Conservation (phyloP, 2,113 vertebrate genomes). For the Pyrgilauda ruficollis region DNA sequence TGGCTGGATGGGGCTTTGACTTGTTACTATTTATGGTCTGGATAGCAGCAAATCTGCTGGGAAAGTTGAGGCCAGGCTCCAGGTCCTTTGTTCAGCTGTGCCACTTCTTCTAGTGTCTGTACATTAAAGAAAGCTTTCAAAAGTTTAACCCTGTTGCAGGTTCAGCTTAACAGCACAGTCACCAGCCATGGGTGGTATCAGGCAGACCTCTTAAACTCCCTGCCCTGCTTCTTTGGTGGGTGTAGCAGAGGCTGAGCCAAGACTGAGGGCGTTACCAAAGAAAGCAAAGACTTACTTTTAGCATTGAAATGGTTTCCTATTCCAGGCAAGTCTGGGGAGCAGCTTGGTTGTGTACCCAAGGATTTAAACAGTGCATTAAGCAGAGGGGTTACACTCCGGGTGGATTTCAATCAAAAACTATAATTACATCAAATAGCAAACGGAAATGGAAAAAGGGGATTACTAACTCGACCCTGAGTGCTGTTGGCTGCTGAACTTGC, state of each 20-base stretch:
- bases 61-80: neutral
- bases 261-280: neutral
- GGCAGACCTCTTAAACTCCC: neutral
- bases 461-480: slow-evolving; percentile 31
- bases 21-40: neutral
- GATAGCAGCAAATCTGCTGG: neutral
- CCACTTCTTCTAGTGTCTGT: neutral
- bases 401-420: slow-evolving; percentile 72
- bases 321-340: slow-evolving; percentile 30
- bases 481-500: slow-evolving; percentile 51
- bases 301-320: slow-evolving; percentile 54
- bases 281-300: slow-evolving; percentile 44
- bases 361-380: slow-evolving; percentile 68
- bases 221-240: neutral
- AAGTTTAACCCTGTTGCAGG: neutral
- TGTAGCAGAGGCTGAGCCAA: slow-evolving; percentile 13
- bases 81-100: rapidly evolving
- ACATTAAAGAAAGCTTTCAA: neutral
- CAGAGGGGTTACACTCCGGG: slow-evolving; percentile 48
- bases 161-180: neutral
- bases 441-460: slow-evolving; percentile 73
- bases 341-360: slow-evolving; percentile 40
- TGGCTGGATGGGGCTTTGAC: neutral
- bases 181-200: neutral
- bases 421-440: slow-evolving; percentile 75